Conservation (phyloP, 2,888 invertebrate genomes). For the Meandrusa payeni region DNA sequence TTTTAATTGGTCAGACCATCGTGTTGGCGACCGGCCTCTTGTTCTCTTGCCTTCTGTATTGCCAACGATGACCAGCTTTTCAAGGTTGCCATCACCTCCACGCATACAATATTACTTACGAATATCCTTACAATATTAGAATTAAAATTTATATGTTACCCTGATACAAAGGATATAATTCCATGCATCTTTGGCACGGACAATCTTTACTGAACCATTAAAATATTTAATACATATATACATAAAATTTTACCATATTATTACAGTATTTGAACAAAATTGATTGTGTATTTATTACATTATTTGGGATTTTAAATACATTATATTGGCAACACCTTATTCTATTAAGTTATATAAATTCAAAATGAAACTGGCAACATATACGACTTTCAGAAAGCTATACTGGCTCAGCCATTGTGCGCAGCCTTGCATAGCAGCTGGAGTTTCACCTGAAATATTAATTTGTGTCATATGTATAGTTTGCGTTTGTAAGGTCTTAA, state of each 20-base stretch:
- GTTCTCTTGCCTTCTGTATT: too few relatives aligned
- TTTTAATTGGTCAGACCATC: too few relatives aligned
- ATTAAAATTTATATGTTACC: slow-evolving; percentile 42
- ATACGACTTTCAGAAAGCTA: slow-evolving; percentile 40
- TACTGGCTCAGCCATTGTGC: slow-evolving; percentile 63
- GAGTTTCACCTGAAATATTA: slow-evolving; percentile 86
- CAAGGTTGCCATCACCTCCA: too few relatives aligned
- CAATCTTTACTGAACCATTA: neutral
- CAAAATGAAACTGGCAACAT: slow-evolving; percentile 30
- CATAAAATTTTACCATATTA: neutral
- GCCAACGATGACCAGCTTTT: too few relatives aligned
- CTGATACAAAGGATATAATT: slow-evolving; percentile 58
- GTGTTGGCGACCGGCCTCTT: too few relatives aligned
- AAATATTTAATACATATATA: slow-evolving; percentile 4
- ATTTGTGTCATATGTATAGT: slow-evolving; percentile 15
- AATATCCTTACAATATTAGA: slow-evolving; percentile 20
- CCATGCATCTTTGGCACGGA: slow-evolving; percentile 37
- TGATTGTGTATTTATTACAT: too few relatives aligned
- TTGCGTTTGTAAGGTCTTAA: too few relatives aligned
- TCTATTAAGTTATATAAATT: too few relatives aligned
- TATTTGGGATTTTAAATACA: too few relatives aligned
- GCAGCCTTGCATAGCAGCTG: slow-evolving; percentile 92
- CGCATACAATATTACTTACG: too few relatives aligned
- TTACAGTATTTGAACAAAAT: too few relatives aligned
- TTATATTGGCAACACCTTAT: too few relatives aligned